These are phyloP conservation scores for Actinia tenebrosa DNA, from an alignment of 64 coral and sea anemone genomes.

Conservation along the genomic window DNA sequence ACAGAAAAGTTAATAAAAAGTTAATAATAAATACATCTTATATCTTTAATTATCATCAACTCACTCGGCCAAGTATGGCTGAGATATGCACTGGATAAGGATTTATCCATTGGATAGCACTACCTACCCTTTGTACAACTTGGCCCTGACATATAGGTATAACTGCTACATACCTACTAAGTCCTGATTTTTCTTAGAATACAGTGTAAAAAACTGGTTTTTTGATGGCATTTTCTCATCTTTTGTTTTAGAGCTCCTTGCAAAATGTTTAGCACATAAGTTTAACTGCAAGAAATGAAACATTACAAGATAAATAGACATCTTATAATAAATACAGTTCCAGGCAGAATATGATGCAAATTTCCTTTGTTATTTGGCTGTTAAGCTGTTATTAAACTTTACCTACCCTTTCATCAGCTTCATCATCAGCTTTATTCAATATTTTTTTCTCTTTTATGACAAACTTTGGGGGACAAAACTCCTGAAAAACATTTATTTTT, in stretches of 20 bases:
- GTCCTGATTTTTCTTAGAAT: not conserved
- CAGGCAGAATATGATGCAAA: too few relatives aligned
- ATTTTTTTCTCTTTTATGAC: not conserved
- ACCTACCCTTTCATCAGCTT: not conserved
- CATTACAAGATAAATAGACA: not conserved
- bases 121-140: too few relatives aligned
- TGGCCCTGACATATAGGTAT: not conserved
- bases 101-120: too few relatives aligned
- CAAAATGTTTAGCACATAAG: not conserved
- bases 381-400: too few relatives aligned
- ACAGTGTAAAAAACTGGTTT: slow-evolving; percentile 5
- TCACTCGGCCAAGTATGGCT: too few relatives aligned
- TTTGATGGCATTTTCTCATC: not conserved
- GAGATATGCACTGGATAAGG: too few relatives aligned
- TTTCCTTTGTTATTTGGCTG: too few relatives aligned
- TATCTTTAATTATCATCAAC: too few relatives aligned
- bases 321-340: not conserved
- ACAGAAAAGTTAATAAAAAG: too few relatives aligned
- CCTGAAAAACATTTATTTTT: not conserved
- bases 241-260: not conserved
- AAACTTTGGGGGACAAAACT: not conserved
- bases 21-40: too few relatives aligned
- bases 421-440: not conserved
- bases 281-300: not conserved
- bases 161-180: not conserved